Base-by-base conservation (phyloP, 2,797 vertebrate species). In the Parotocinclus haroldoi region DNA sequence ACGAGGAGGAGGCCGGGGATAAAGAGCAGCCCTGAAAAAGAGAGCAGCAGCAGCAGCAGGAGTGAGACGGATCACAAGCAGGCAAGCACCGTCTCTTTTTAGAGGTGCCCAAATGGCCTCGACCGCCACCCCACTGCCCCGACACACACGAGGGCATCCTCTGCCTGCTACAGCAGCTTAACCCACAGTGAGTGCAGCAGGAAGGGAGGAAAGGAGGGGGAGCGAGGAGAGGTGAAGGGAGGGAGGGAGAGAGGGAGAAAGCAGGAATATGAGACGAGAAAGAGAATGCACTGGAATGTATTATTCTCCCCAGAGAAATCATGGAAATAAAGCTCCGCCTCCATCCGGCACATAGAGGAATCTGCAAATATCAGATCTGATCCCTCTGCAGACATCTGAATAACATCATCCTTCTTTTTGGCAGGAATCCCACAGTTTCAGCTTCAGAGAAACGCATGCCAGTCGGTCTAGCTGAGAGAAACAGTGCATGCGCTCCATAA, bases 1-100 rank as follows among this genome's bases (percentile, higher is more conserved):
- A 75, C 45, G 66, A 74, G 62, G 66, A 63, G 64, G 68, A 56
- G 46, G 70, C 66, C 60, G 65, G 68, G 17, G 68, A 68, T 63
- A 86, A 74, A 60, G 63, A 62, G 61, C 86, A 75, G 57, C 57
- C 88, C 93, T 94, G 87, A 77, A 91, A 91, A 9, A 82, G 62
- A 79, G 39, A 72, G 72, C 70, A 79, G 74, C 72, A 57, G 73
- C 58, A 74, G 74, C 73, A 70, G 68, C 61, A 58, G 54, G 60
- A 70, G 16, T 58, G 74, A 79, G 69, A 74, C 58, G 45, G 73
- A 67, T 50, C 60, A 57, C 14, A 45, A 67, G 51, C 10, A 7
- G 60, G 38, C 16, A 9, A 61, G 16, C 42, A 58, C 45, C 17
- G 19, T 55, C 67, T 69, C 18, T 51, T 73, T 71, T 75, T 69